Conservation (phyloP, 2,797 vertebrate species). For the Tokudaia tokunoshimensis region DNA sequence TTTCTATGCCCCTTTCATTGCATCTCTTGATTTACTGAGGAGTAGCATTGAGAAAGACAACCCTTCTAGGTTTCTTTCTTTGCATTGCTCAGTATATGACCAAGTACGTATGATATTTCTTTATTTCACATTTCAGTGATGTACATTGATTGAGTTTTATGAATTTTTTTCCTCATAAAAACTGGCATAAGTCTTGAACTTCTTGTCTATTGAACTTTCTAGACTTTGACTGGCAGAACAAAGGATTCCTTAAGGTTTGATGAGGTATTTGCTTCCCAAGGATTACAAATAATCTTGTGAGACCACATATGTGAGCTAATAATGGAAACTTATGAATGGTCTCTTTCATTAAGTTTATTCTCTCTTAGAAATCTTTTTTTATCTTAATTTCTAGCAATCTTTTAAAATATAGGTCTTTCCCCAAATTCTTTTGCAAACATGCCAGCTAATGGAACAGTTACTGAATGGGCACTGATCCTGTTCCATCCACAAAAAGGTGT, state of each 20-base stretch:
- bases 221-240: background rate
- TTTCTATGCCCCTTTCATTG: background rate
- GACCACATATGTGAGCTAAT: background rate
- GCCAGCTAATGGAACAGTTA: background rate
- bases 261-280: background rate
- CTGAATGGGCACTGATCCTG: background rate
- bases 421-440: background rate
- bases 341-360: background rate
- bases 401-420: background rate
- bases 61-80: background rate
- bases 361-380: background rate
- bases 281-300: background rate
- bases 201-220: background rate
- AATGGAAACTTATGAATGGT: background rate
- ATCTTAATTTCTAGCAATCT: too few relatives aligned
- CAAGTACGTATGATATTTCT: background rate
- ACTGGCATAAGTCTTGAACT: background rate
- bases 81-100: background rate
- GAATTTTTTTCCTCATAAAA: slow-evolving; percentile 2
- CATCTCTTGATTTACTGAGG: background rate
- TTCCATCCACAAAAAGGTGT: background rate
- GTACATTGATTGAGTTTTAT: background rate
- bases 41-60: background rate
- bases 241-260: background rate
- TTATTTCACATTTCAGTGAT: background rate